Evolutionary conservation across 2,888 invertebrate species (phyloP).

Genomic region (Achlya flavicornis): DNA sequence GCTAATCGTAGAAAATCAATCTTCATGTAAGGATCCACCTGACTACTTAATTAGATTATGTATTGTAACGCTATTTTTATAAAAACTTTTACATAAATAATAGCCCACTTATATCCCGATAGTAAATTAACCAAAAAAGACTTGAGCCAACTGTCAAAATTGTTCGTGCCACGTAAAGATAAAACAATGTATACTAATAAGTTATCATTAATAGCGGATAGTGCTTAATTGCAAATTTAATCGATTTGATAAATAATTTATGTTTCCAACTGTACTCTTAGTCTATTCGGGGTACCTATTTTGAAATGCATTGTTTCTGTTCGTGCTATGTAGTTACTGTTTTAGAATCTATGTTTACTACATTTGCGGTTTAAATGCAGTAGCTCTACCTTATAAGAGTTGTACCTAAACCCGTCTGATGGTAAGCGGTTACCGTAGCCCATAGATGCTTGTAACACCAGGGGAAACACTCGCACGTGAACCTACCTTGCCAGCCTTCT

Average conservation of each 20-base stretch:
- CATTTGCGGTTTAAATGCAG: background rate
- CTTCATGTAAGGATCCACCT: too few species aligned
- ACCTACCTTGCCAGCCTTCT: too few species aligned
- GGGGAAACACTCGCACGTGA: too few species aligned
- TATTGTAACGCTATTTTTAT: too few species aligned
- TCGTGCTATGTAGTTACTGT: background rate
- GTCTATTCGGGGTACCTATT: constrained; percentile 6
- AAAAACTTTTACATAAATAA: background rate
- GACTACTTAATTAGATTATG: too few species aligned
- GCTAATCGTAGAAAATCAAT: too few species aligned
- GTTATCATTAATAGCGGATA: background rate
- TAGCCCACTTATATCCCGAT: constrained; percentile 12
- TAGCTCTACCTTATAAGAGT: too few species aligned
- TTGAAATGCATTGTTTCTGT: constrained; percentile 12
- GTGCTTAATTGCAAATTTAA: background rate
- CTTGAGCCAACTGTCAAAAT: constrained; percentile 23
- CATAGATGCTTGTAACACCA: too few species aligned
- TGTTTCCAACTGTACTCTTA: constrained; percentile 14
- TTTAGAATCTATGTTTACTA: background rate
- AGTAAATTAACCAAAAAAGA: constrained; percentile 16
- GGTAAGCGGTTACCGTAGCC: too few species aligned
- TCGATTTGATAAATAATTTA: constrained; percentile 5
- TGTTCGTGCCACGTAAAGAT: constrained; percentile 19
- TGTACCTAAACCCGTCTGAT: too few species aligned
- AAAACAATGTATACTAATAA: background rate